Evolutionary conservation across 2,888 invertebrate species (phyloP), one percentile per base, ranked within the genome.

Genomic region (Schizaphis graminum): DNA sequence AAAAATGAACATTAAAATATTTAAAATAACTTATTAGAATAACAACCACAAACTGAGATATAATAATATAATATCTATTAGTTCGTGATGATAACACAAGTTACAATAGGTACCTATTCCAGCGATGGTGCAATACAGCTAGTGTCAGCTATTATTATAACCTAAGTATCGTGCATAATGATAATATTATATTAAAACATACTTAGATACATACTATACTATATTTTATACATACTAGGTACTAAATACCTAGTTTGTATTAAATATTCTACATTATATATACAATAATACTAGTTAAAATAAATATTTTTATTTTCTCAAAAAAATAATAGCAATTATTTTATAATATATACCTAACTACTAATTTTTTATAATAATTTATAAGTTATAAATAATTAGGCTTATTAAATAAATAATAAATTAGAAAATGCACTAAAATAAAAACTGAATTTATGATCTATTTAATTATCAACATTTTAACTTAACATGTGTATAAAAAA

Each of bases 41-140:
- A 86, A 86, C 47, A 91, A 86, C 57, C 47, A 91, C 47, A n/a
- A 47, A 61, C 86, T 21, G 28, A 61, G 86, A 91, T 91, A 57
- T 57, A 35, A 61, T n/a, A 11, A 61, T 3, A 13, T 44, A 61
- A 41, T 47, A 47, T 91, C 28, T 53, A 21, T 88, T 91, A 61
- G 90, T 90, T 24, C 91, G 91, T 84, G 77, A 91, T 91, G 91
- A 91, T 91, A 91, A 91, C 91, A 41, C n/a, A 26, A 41, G 13
- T 77, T 53, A 53, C 77, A 26, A 11, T 84, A 41, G 47, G n/a
- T 56, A 67, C 11, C 57, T 41, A 41, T 41, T 28, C 47, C 89
- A 67, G n/a, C 16, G n/a, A 67, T 16, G n/a, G 77, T 35, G 77
- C 77, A 35, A 77, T 41, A 41, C 77, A 77, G 21, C 35, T 35